Base-by-base conservation (phyloP, 2,888 invertebrate species). In the Dynastes maya region DNA sequence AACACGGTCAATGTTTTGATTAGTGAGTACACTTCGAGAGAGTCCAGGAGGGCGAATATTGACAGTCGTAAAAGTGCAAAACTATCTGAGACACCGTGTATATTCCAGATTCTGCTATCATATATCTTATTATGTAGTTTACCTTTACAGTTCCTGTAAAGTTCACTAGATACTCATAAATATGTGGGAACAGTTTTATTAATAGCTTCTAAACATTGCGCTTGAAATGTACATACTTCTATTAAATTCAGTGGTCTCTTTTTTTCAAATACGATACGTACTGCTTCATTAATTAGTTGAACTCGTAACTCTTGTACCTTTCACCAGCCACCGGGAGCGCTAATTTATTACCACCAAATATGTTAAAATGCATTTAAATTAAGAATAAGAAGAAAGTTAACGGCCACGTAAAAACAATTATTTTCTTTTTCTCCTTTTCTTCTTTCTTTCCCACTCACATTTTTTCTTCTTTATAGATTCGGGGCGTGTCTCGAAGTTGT, bases 351-450 rank as follows among this genome's bases (percentile, higher is more conserved):
- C 67, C 45, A 40, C 77, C 71, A 78, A 81, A 80, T 77, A 80
- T 76, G 65, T 67, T 75, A 76, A 77, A 77, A 71, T 78, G 81
- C 80, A 80, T 80, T 78, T 79, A 81, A 81, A 81, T 80, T 81
- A 80, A 70, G 77, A 64, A 64, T 58, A 70, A 77, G 58, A 64
- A 63, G 70, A 78, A 64, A 78, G 70, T 32, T 78, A 64, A 64
- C 58, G 70, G 32, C 77, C 77, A 78, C 77, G 77, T 78, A 78
- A 72, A 63, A 49, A 64, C 77, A 61, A 78, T 78, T 70, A 78
- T 70, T 77, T 72, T 22, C 51, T 68, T 51, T 51, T 9, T 27
- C 27, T 49, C 45, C 27, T 29, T 27, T 13, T 65, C 37, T 40
- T 49, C n/a, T 51, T 68, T 51, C 27, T 49, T 49, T 49, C 45